A percentile compares a stretch with the other conserved stretches of the same genome.
Evolutionary conservation across 2,888 invertebrate species (phyloP).

Genomic region (Ectemnius continuus): DNA sequence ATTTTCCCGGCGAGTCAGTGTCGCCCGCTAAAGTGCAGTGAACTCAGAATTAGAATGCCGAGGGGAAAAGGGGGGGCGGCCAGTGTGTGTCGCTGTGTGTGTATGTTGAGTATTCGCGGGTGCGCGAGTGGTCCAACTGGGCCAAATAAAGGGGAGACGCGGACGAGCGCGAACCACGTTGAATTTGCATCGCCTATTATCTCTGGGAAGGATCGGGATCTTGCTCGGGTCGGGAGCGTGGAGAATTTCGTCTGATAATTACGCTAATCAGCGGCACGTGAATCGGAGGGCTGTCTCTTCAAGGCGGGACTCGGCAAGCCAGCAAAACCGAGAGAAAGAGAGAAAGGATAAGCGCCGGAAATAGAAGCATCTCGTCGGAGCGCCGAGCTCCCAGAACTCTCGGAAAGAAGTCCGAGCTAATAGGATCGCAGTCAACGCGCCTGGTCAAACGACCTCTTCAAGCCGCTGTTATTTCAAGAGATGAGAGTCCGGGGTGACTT

Average conservation of each 20-base stretch:
- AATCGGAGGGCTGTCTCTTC: constrained; percentile 60
- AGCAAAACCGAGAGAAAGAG: constrained; percentile 49
- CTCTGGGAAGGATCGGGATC: neutral
- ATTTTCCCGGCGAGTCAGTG: constrained; percentile 4
- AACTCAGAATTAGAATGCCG: neutral
- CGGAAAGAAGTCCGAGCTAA: constrained; percentile 72
- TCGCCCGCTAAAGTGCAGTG: no score
- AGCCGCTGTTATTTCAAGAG: constrained; percentile 68
- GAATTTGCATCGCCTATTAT: neutral
- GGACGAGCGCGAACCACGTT: neutral
- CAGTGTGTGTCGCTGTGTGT: no score
- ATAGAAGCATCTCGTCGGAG: constrained; percentile 56
- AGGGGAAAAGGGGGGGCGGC: neutral
- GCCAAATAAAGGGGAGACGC: neutral
- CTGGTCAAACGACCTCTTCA: constrained; percentile 72
- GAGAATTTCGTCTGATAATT: constrained; percentile 63
- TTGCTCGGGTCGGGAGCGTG: constrained; percentile 10
- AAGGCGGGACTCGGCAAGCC: constrained; percentile 52
- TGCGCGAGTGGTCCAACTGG: neutral
- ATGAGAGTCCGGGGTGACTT: constrained; percentile 41
- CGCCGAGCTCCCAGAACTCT: constrained; percentile 51
- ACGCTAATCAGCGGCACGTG: constrained; percentile 77
- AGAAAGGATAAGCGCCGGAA: constrained; percentile 58
- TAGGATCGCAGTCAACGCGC: constrained; percentile 68
- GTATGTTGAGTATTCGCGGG: neutral